Conservation (phyloP, 2,797 vertebrate genomes). For the Agapornis canus region DNA sequence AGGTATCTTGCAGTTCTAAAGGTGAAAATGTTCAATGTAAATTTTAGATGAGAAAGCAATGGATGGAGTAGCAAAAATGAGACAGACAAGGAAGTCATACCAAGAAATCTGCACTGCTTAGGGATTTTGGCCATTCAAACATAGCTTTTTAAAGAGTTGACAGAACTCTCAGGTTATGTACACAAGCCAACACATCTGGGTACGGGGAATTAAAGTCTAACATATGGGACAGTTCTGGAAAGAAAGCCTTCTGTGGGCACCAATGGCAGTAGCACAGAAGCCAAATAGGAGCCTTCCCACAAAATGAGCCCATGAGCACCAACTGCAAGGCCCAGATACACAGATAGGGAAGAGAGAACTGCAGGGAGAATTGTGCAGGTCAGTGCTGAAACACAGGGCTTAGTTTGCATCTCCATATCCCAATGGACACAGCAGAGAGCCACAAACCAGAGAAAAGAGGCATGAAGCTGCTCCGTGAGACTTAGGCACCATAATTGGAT, state of each 20-base stretch:
- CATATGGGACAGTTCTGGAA: not conserved
- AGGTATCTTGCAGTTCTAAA: not conserved
- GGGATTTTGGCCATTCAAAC: not conserved
- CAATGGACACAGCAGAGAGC: not conserved
- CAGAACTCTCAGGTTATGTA: not conserved
- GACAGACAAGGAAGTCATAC: not conserved
- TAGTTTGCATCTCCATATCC: not conserved
- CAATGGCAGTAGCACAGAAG: not conserved
- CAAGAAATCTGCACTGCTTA: not conserved
- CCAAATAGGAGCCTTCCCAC: not conserved
- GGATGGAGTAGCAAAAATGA: not conserved
- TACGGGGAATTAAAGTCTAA: not conserved
- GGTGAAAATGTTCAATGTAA: not conserved
- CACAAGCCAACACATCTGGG: not conserved
- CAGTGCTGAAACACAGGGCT: rapidly evolving
- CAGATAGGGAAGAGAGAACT: rapidly evolving
- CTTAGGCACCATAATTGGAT: not conserved
- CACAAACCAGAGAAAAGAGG: not conserved
- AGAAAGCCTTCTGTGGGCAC: not conserved
- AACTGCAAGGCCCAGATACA: rapidly evolving
- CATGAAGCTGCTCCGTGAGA: not conserved
- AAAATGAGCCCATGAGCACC: rapidly evolving
- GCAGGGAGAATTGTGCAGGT: not conserved
- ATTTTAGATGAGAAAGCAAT: not conserved
- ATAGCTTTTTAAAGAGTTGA: not conserved